Evolutionary conservation across 2,888 invertebrate species (phyloP).

Genomic region (Meta bourneti): DNA sequence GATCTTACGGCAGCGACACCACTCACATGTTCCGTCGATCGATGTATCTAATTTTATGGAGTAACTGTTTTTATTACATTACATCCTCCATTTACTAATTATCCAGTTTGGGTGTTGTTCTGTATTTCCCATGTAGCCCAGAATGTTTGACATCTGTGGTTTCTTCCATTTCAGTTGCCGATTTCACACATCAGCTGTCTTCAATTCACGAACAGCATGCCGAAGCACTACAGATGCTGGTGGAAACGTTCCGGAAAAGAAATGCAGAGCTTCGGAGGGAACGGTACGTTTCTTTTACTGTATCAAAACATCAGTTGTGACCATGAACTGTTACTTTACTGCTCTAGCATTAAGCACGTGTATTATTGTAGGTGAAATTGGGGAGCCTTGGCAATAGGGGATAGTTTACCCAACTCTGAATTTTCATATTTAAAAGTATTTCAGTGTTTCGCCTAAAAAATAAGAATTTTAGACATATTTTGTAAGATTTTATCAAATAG

Average conservation of each 20-base stretch:
- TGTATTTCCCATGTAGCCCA: background rate
- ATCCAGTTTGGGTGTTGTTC: background rate
- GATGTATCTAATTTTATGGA: too few relatives aligned
- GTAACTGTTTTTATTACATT: background rate
- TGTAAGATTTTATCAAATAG: too few relatives aligned
- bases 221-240: conserved; percentile 90
- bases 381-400: too few relatives aligned
- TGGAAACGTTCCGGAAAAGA: conserved; percentile 91
- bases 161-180: conserved; percentile 87
- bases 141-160: background rate
- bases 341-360: too few relatives aligned
- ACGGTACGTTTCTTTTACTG: conserved; percentile 83
- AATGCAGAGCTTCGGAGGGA: conserved; percentile 93
- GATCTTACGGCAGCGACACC: too few relatives aligned
- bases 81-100: background rate
- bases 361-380: too few relatives aligned
- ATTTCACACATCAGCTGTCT: conserved; percentile 93
- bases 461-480: too few relatives aligned
- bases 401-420: too few relatives aligned
- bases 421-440: too few relatives aligned
- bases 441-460: too few relatives aligned
- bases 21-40: too few relatives aligned
- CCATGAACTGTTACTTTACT: background rate
- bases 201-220: conserved; percentile 94
- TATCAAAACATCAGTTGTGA: background rate